Evolutionary conservation across 2,113 vertebrate genomes (phyloP).

Genomic region (Apus apus): DNA sequence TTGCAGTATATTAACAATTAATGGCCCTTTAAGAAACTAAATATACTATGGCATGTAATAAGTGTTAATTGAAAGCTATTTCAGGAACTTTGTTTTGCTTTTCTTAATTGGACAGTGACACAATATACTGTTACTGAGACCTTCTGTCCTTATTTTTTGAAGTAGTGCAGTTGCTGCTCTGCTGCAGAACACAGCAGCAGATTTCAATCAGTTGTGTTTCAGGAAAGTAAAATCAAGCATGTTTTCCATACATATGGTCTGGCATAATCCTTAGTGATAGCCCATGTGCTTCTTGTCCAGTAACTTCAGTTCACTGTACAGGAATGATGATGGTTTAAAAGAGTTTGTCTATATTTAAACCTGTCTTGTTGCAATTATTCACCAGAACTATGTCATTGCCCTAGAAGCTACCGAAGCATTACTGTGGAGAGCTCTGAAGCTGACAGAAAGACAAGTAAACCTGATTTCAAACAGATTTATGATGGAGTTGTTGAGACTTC

Average conservation of each 20-base stretch:
- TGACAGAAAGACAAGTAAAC: neutral
- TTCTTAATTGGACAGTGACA: conserved; percentile 60
- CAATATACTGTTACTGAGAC: conserved; percentile 9
- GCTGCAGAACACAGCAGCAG: neutral
- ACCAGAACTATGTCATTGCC: neutral
- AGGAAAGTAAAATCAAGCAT: neutral
- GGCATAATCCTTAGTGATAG: neutral
- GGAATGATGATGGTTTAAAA: neutral
- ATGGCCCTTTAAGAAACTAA: conserved; percentile 59
- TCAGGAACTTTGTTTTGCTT: conserved; percentile 44
- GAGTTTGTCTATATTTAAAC: neutral
- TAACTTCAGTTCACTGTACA: neutral
- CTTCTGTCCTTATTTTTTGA: neutral
- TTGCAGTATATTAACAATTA: conserved; percentile 70
- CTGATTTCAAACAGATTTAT: neutral
- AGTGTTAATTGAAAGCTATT: conserved; percentile 69
- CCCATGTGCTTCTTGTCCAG: neutral
- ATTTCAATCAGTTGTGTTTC: neutral
- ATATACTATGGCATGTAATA: conserved; percentile 29
- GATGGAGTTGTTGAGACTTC: neutral
- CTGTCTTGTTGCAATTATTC: neutral
- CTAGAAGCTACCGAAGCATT: neutral
- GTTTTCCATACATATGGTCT: neutral
- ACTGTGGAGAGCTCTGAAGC: neutral
- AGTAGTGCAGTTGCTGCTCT: neutral